These are phyloP conservation scores for Cerastis leucographa DNA, from an alignment of 2,888 invertebrate genomes.

Conservation along the genomic window DNA sequence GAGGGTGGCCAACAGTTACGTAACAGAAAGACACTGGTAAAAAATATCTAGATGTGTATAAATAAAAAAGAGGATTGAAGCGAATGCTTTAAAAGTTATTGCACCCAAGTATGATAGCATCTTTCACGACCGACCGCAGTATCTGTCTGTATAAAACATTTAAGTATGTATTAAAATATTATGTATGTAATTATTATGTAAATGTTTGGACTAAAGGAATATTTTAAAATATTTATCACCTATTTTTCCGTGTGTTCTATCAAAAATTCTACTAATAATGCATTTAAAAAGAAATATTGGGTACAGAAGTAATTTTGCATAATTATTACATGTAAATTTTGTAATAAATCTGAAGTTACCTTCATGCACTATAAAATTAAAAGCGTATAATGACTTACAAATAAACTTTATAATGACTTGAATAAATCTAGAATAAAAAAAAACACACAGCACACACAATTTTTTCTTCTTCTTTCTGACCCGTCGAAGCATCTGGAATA, in stretches of 20 bases:
- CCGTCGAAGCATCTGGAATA: constrained; percentile 49
- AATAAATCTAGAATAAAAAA: constrained; percentile 27
- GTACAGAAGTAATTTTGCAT: constrained; percentile 51
- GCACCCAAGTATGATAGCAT: constrained; percentile 72
- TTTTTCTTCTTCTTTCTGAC: constrained; percentile 27
- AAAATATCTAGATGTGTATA: constrained; percentile 47
- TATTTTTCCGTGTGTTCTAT: constrained; percentile 51
- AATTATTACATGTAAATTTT: constrained; percentile 40
- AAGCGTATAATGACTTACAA: constrained; percentile 26
- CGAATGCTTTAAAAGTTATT: constrained; percentile 69
- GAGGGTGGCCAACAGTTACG: constrained; percentile 51
- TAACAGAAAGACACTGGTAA: constrained; percentile 18
- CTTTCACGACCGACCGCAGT: constrained; percentile 66
- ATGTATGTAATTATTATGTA: constrained; percentile 67
- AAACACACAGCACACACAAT: constrained; percentile 21
- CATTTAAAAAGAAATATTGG: constrained; percentile 48
- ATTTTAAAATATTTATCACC: constrained; percentile 58
- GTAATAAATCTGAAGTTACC: constrained; percentile 51
- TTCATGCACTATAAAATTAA: constrained; percentile 31
- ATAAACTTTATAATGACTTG: constrained; percentile 20
- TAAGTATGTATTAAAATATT: constrained; percentile 64
- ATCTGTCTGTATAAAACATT: constrained; percentile 56
- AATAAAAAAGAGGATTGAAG: constrained; percentile 57
- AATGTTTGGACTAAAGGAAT: constrained; percentile 54
- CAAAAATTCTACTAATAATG: constrained; percentile 45